These are phyloP conservation scores for Syngnathus acus DNA, from an alignment of 2,797 vertebrate genomes.

Conservation along the genomic window DNA sequence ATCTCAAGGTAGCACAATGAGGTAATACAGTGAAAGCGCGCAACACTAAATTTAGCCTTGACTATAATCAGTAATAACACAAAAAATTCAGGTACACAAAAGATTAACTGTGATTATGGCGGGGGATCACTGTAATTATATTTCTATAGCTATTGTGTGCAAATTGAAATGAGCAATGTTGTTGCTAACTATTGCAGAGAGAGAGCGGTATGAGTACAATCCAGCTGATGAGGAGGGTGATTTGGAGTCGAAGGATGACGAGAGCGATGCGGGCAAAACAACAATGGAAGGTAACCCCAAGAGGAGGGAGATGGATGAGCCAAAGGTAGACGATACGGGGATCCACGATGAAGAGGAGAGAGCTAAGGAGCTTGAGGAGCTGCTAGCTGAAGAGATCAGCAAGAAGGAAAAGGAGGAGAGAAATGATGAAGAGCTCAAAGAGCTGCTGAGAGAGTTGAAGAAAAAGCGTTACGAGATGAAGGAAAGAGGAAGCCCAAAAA, in stretches of 20 bases:
- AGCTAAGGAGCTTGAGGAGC: constrained; percentile 59
- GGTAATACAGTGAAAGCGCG: too few relatives aligned
- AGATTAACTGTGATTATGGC: background rate
- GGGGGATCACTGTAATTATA: background rate
- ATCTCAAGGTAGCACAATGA: too few relatives aligned
- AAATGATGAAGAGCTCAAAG: constrained; percentile 53
- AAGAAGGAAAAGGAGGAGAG: constrained; percentile 53
- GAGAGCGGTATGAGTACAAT: constrained; percentile 40
- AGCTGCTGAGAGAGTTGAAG: constrained; percentile 61
- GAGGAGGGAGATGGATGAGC: constrained; percentile 43
- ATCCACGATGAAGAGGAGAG: constrained; percentile 46
- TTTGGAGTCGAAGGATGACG: constrained; percentile 1
- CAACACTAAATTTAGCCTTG: too few relatives aligned
- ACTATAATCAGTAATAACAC: background rate
- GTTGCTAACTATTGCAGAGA: constrained; percentile 8
- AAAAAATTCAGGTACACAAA: background rate
- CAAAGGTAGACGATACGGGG: constrained; percentile 32
- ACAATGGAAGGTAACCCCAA: constrained; percentile 23
- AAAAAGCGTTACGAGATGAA: constrained; percentile 58
- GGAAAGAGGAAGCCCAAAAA: constrained; percentile 42
- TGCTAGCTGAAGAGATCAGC: constrained; percentile 53
- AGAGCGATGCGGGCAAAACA: constrained; percentile 17
- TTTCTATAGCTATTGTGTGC: background rate
- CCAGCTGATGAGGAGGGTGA: constrained; percentile 34
- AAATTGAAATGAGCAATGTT: background rate